Base-by-base conservation (phyloP, 1,140 invertebrate species). In the Drosophila rufa region DNA sequence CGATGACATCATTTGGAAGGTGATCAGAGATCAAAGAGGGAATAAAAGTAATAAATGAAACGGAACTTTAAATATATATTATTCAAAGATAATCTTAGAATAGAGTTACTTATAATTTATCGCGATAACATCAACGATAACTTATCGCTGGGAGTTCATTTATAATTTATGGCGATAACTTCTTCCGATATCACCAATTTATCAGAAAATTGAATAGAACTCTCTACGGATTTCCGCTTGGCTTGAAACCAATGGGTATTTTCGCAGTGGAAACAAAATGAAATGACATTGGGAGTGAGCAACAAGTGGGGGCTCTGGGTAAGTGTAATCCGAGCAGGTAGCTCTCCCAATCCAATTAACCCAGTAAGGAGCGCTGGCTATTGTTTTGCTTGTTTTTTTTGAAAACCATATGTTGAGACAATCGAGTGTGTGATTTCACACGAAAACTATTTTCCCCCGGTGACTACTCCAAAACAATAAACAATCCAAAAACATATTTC, bases 271-370 rank as follows among this genome's bases (percentile, higher is more conserved):
- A 15, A 33, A n/a, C 27, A 6, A 27, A 42, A 60, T 40, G 12
- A 27, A 51, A 60, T 48, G 48, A 48, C n/a, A 51, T 48, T 38
- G 14, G 27, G n/a, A 47, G 48, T 46, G 30, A 19, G 48, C 22
- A 56, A 43, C 68, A 73, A 61, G 47, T 61, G 45, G 33, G 33
- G 56, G 43, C 14, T 58, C 46, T 57, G 40, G 40, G 66, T 51
- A 2, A 51, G 17, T 55, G 51, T 38, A 74, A 74, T 47, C 12
- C 40, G 47, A 74, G 70, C 15, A 45, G 47, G 40, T 40, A 55
- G 17, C 51, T 55, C 30, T 53, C 51, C 36, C 17, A 73, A 73
- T 40, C 66, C 68, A 57, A 73, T 71, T 71, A 73, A 42, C 66
- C 51, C 17, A 70, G 17, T 48, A 73, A 73, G 15, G 25, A 25